phyloP scores from a whole-genome alignment of 2,113 vertebrate genomes.

The Peromyscus polionotus region DNA sequence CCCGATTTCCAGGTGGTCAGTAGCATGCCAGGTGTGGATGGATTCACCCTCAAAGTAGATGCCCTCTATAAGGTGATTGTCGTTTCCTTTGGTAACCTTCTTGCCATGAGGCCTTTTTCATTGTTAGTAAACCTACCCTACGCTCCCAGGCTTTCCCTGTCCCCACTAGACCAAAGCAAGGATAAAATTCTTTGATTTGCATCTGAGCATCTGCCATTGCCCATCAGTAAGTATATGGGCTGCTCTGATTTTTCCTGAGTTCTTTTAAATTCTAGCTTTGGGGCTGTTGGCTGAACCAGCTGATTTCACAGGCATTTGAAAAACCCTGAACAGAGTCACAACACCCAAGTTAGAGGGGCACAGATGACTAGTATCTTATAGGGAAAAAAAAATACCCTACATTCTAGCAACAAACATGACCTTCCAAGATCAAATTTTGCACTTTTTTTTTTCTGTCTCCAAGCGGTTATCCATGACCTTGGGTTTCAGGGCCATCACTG shows the following conservation, averaged over 20 bases:
- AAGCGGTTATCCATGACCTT: conserved; percentile 7
- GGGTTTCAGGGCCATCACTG: not conserved
- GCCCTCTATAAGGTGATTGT: conserved; percentile 96
- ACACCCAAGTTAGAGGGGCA: not conserved
- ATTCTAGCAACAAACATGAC: not conserved
- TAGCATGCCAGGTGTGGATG: conserved; percentile 96
- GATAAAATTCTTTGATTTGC: conserved; percentile 11
- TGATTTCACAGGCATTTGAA: not conserved
- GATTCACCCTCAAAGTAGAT: conserved; percentile 97
- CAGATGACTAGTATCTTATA: not conserved
- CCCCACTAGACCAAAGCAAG: not conserved
- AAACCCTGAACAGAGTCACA: not conserved
- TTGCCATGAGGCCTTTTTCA: not conserved
- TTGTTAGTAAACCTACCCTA: not conserved
- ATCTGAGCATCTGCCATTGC: not conserved
- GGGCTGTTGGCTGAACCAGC: not conserved
- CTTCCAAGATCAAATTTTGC: conserved; percentile 45
- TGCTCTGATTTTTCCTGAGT: not conserved
- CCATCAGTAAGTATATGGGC: not conserved
- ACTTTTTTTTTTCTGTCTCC: not conserved
- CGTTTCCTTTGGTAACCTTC: not conserved
- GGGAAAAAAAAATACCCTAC: conserved; percentile 1
- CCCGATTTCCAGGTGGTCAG: conserved; percentile 91
- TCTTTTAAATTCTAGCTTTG: not conserved
- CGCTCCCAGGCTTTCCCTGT: not conserved